Evolutionary conservation across 2,113 vertebrate genomes (phyloP), one percentile per base, ranked within the genome.

Genomic region (Alexandromys fortis): DNA sequence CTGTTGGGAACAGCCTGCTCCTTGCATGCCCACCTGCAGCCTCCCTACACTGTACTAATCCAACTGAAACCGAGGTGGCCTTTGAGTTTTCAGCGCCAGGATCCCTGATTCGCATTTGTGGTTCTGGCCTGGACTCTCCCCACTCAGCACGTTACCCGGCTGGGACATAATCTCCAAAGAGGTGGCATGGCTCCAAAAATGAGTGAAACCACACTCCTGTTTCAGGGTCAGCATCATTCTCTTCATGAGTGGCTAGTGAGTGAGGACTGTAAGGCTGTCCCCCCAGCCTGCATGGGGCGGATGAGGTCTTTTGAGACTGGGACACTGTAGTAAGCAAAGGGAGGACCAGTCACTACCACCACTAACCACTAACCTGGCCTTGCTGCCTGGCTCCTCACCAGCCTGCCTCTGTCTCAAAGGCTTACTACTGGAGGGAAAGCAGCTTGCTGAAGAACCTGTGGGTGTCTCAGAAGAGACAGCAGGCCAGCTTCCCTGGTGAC

Each of bases 361-460:
- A 96, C 97, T 98, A 97, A 98, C 96, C 30, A 95, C 96, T 98
- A 98, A 98, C 97, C 96, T 10, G 12, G 65, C 73, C 45, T 65
- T 38, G 72, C 91, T 0, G 65, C 88, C 73, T 47, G 52, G 70
- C 91, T 72, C 95, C 98, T 98, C 90, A 97, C 97, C 90, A 93
- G 97, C 98, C 95, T 89, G 92, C 98, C 65, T 98, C 75, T 98
- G 78, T 98, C 97, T 98, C 67, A 81, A 98, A 99, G 99, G 98
- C 99, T 90, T 99, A 99, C 98, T 99, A 99, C 98, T 99, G 99
- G 99, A 98, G 99, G 86, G 99, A 99, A 93, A 99, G 99, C 98
- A 99, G 99, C 96, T 98, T 99, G 97, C 98, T 99, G 98, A 99
- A 99, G 94, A 99, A 98, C 97, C 98, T 99, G 96, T 98, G 98